Evolutionary conservation across 2,888 invertebrate genomes (phyloP), one percentile per base, ranked within the genome.

Genomic region (Atethmia centrago): DNA sequence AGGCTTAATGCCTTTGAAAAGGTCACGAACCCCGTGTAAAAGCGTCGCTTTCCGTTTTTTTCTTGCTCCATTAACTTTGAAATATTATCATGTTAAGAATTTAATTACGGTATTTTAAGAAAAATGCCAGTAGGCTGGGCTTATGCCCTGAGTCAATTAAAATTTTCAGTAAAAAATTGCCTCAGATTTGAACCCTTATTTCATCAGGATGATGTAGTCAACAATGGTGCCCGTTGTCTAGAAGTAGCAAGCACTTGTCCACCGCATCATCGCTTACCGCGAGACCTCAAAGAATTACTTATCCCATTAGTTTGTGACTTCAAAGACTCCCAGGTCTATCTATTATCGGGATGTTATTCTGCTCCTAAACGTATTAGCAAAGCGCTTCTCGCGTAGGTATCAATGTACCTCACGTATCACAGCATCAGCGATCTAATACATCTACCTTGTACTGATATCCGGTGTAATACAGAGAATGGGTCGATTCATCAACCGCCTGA

Each of bases 401-500:
- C 56, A 62, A 63, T 74, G 40, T 67, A 79, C 53, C 59, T 65
- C 21, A 53, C 49, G 47, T 78, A 78, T 81, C 81, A 31, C 83
- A 73, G 78, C 74, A 71, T 81, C 82, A 68, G 55, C 67, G 61
- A 72, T 84, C 67, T 73, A 73, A 84, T 73, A 71, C 59, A 71
- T 64, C n/a, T 73, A 69, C 53, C 78, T 53, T 70, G 84, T 85
- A 71, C 70, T 71, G 76, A 80, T 82, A 73, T 77, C 68, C 71
- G 70, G 67, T 85, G 86, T 84, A 85, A 87, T 87, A 83, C 84
- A 67, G 71, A 82, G 90, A 89, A 90, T 87, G 88, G 88, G 84
- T 83, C 92, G 91, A 94, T 94, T 90, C 93, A 94, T 94, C 95
- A 94, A 89, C 86, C 76, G 77, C 68, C 85, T 82, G 94, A 93